Percentiles rank a stretch among this genome's conserved stretches.
Conservation (phyloP, 2,888 invertebrate species). For the Elmis aenea region DNA sequence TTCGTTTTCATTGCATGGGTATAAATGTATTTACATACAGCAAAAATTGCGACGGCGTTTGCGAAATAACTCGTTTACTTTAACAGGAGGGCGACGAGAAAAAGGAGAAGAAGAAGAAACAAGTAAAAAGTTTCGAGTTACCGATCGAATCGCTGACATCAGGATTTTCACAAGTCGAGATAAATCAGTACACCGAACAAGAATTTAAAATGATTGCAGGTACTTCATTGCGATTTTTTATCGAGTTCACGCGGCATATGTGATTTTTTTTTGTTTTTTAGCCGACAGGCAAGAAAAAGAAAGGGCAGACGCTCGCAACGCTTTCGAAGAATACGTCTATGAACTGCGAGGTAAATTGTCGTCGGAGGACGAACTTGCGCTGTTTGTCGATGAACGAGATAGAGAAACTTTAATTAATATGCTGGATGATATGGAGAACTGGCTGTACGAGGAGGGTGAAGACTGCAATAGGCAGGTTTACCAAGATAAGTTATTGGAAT, state of each 20-base stretch:
- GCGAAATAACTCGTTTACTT: too few species aligned
- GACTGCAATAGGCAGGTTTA: constrained; percentile 78
- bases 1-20: too few species aligned
- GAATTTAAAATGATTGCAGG: constrained; percentile 47
- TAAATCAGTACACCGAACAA: constrained; percentile 71
- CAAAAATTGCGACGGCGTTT: too few species aligned
- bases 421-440: constrained; percentile 85
- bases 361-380: constrained; percentile 68
- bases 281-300: constrained; percentile 92
- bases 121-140: constrained; percentile 77
- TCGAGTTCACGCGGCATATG: too few species aligned
- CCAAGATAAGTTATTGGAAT: constrained; percentile 56
- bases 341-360: constrained; percentile 86
- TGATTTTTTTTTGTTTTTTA: constrained; percentile 44
- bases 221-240: constrained; percentile 10
- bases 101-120: constrained; percentile 71
- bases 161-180: constrained; percentile 65
- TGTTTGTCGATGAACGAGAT: constrained; percentile 70
- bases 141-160: constrained; percentile 74
- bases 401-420: constrained; percentile 58
- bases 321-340: constrained; percentile 97
- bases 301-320: constrained; percentile 91
- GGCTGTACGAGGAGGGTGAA: constrained; percentile 97
- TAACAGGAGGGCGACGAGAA: constrained; percentile 52
- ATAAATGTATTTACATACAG: too few species aligned